These are phyloP conservation scores for cattle (Bos taurus) DNA, from an alignment of 2,113 vertebrate genomes.

Conservation along the genomic window DNA sequence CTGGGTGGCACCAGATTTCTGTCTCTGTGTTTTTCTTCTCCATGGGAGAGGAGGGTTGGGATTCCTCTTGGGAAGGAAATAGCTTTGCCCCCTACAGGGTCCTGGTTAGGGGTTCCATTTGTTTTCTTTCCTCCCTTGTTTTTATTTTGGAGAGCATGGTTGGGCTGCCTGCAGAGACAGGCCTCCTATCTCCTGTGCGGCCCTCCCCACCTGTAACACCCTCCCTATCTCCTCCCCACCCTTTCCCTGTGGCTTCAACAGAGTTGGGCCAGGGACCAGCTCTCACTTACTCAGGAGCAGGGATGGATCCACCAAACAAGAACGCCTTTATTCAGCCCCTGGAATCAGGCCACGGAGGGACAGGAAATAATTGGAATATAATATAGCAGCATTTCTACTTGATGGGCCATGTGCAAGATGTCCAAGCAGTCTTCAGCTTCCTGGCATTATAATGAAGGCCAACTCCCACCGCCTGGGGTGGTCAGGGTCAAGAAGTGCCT, in stretches of 20 bases:
- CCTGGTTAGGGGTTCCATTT: neutral
- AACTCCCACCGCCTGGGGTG: neutral
- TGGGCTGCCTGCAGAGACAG: neutral
- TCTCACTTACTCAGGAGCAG: constrained; percentile 20
- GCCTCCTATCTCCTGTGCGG: neutral
- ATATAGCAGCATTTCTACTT: constrained; percentile 17
- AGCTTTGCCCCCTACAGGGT: neutral
- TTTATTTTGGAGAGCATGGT: constrained; percentile 43
- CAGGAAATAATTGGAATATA: constrained; percentile 50
- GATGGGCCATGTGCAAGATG: neutral
- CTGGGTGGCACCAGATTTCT: constrained; percentile 22
- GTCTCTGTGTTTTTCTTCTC: constrained; percentile 57
- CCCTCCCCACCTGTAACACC: constrained; percentile 7
- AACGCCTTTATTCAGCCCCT: constrained; percentile 53
- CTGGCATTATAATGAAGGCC: neutral
- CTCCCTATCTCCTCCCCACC: neutral
- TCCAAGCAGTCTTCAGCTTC: neutral
- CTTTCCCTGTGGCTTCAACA: constrained; percentile 27
- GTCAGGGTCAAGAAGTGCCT: neutral
- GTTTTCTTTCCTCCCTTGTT: constrained; percentile 57
- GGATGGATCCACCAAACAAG: constrained; percentile 45
- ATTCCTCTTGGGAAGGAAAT: constrained; percentile 33
- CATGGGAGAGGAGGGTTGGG: constrained; percentile 37
- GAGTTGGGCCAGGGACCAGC: neutral
- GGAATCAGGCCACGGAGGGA: constrained; percentile 28